A percentile compares a stretch with the other conserved stretches of the same genome.
Conservation (phyloP, 2,113 vertebrate species). For the Elanoides forficatus region DNA sequence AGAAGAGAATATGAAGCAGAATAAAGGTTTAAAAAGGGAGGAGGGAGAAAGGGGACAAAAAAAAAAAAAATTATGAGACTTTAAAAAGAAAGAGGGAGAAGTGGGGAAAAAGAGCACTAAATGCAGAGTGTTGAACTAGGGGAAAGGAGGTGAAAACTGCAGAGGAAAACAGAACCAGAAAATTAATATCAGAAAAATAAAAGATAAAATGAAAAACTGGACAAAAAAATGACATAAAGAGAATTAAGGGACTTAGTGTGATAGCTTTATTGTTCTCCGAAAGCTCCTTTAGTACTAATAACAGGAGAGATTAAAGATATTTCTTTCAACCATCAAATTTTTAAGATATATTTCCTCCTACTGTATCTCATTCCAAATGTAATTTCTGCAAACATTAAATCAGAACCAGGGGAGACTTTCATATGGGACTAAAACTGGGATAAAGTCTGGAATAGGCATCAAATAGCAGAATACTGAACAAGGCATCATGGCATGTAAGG, state of each 20-base stretch:
- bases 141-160: background rate
- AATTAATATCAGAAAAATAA: background rate
- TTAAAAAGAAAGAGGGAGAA: background rate
- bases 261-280: constrained; percentile 13
- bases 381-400: constrained; percentile 28
- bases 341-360: background rate
- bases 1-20: background rate
- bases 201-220: background rate
- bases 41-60: background rate
- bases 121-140: background rate
- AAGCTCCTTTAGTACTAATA: constrained; percentile 23
- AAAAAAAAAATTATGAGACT: background rate
- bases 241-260: background rate
- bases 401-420: background rate
- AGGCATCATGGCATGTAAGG: background rate
- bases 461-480: background rate
- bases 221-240: background rate
- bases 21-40: background rate
- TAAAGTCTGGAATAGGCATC: background rate
- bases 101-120: background rate
- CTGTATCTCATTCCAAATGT: background rate
- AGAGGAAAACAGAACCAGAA: background rate
- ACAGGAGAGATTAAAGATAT: constrained; percentile 15
- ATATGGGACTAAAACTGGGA: background rate
- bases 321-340: background rate